These are phyloP conservation scores for Crax fasciolata DNA, from an alignment of 2,797 vertebrate genomes.

Conservation along the genomic window DNA sequence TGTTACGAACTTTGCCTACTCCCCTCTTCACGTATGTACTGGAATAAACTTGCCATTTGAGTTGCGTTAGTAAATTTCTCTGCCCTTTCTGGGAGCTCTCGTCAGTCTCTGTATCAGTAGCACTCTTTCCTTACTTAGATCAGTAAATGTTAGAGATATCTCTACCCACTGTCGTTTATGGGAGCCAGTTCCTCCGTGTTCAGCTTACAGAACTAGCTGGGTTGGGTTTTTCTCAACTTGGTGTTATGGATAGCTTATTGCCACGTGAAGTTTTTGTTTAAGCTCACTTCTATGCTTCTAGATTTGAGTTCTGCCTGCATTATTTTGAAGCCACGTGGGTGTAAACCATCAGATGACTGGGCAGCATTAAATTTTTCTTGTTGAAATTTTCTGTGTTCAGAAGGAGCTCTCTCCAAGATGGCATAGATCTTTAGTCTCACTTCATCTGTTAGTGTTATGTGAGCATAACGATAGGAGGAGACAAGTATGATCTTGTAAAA, in stretches of 20 bases:
- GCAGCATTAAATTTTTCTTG: neutral
- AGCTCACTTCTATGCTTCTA: neutral
- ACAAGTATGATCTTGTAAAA: neutral
- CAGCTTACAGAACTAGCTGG: neutral
- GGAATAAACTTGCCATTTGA: neutral
- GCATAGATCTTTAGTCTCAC: neutral
- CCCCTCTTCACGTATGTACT: rapidly evolving
- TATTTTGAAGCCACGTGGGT: rapidly evolving
- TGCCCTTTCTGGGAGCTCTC: neutral
- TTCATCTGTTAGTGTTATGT: neutral
- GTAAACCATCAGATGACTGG: neutral
- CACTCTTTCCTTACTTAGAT: neutral
- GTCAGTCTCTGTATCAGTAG: neutral
- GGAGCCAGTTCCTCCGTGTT: neutral
- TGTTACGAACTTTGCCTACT: rapidly evolving
- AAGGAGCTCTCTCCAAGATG: neutral
- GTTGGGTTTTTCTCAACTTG: neutral
- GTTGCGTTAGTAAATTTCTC: neutral
- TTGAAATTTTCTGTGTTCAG: neutral
- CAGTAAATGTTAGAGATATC: neutral
- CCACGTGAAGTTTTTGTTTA: neutral
- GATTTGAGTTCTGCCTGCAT: neutral
- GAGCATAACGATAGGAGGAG: neutral
- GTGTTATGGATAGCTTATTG: neutral
- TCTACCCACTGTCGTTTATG: neutral